A percentile compares a stretch with the other conserved stretches of the same genome.
These are phyloP conservation scores for Stenodera caucasica DNA, from an alignment of 2,888 invertebrate genomes.

Conservation along the genomic window DNA sequence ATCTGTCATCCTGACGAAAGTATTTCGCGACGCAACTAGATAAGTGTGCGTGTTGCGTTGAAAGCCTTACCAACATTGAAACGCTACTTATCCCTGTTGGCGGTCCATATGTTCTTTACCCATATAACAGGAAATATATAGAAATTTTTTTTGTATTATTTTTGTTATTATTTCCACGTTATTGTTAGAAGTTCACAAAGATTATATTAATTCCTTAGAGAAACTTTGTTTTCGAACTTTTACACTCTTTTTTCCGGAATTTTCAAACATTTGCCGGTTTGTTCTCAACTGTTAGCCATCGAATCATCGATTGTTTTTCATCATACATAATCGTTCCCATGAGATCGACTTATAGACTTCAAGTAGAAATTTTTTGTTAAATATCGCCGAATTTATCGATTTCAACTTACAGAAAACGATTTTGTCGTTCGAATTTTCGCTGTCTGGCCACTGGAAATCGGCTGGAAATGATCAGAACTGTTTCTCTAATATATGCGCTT, in stretches of 20 bases:
- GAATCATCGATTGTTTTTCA: constrained; percentile 16
- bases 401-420: too few species aligned
- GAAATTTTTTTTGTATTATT: neutral
- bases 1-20: constrained; percentile 24
- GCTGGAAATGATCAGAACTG: constrained; percentile 31
- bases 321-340: constrained; percentile 17
- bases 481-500: constrained; percentile 47
- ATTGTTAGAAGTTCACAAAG: neutral
- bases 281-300: constrained; percentile 15
- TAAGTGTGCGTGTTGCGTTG: constrained; percentile 10
- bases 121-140: too few species aligned
- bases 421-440: neutral
- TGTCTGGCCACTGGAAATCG: neutral
- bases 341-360: constrained; percentile 14
- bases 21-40: constrained; percentile 18
- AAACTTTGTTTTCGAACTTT: constrained; percentile 8
- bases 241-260: constrained; percentile 7
- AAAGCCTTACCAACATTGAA: constrained; percentile 15
- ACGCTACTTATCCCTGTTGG: constrained; percentile 10
- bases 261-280: constrained; percentile 4
- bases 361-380: constrained; percentile 12
- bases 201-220: constrained; percentile 5
- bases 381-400: too few species aligned
- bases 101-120: constrained; percentile 13
- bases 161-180: constrained; percentile 1